These are phyloP conservation scores for Rissa tridactyla DNA, from an alignment of 2,113 vertebrate species.

Conservation along the genomic window DNA sequence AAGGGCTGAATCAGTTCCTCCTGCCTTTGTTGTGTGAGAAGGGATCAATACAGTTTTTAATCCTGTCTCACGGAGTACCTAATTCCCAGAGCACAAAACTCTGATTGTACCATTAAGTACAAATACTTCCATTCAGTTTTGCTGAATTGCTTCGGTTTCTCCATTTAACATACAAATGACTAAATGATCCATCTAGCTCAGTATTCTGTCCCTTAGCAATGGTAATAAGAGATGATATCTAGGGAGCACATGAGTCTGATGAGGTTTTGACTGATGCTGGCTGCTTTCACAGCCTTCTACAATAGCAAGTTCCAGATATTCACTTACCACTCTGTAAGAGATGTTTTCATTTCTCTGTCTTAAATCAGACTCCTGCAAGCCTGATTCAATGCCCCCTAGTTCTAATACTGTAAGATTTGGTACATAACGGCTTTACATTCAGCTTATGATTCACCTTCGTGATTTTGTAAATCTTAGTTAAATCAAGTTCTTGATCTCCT, in stretches of 20 bases:
- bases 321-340: background rate
- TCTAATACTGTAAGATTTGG: background rate
- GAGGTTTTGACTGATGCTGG: background rate
- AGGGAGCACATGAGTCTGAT: background rate
- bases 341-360: background rate
- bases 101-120: background rate
- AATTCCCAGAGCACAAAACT: background rate
- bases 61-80: background rate
- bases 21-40: background rate
- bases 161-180: background rate
- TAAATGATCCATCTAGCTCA: background rate
- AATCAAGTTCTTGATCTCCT: background rate
- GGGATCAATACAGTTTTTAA: background rate
- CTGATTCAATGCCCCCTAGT: background rate
- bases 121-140: background rate
- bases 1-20: background rate
- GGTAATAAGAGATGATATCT: background rate
- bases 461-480: background rate
- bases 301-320: background rate
- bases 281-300: background rate
- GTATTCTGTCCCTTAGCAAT: background rate
- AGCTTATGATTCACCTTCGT: background rate
- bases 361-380: background rate
- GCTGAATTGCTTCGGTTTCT: background rate
- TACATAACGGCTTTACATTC: background rate